Evolutionary conservation across 2,888 invertebrate species (phyloP).

Genomic region (Archips crataeganus): DNA sequence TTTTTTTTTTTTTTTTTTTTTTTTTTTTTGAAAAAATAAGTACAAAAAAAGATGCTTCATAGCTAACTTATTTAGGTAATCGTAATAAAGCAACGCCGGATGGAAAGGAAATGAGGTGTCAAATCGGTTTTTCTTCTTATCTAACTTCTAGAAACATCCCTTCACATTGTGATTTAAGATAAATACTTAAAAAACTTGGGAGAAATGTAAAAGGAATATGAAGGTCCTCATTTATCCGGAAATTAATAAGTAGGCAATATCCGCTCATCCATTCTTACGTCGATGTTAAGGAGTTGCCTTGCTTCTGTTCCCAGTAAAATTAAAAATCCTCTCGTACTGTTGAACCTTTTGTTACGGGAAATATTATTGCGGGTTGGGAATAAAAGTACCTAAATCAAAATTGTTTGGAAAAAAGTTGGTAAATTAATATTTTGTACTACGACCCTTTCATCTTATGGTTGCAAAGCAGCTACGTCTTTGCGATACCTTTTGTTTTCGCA

Average conservation of each 20-base stretch:
- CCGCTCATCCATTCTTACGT: constrained; percentile 45
- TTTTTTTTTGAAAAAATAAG: too few species aligned
- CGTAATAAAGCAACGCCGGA: neutral
- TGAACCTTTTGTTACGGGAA: constrained; percentile 17
- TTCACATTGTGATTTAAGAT: constrained; percentile 22
- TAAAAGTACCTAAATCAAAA: neutral
- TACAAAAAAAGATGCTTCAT: too few species aligned
- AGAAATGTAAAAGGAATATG: constrained; percentile 38
- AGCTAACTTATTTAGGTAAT: neutral
- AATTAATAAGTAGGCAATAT: constrained; percentile 52
- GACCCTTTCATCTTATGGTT: too few species aligned
- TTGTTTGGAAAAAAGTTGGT: too few species aligned
- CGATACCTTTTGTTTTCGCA: too few species aligned
- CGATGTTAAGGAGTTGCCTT: constrained; percentile 26
- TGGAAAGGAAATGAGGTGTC: constrained; percentile 8
- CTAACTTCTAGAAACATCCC: neutral
- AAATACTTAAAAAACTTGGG: constrained; percentile 30
- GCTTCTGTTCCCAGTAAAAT: constrained; percentile 29
- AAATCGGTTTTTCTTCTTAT: neutral
- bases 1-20: too few species aligned
- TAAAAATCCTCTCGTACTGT: constrained; percentile 30
- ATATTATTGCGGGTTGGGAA: neutral
- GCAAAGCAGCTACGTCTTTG: too few species aligned
- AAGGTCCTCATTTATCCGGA: constrained; percentile 43
- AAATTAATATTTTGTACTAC: too few species aligned